Conservation (phyloP, 2,113 vertebrate genomes). For the Jaculus jaculus region DNA sequence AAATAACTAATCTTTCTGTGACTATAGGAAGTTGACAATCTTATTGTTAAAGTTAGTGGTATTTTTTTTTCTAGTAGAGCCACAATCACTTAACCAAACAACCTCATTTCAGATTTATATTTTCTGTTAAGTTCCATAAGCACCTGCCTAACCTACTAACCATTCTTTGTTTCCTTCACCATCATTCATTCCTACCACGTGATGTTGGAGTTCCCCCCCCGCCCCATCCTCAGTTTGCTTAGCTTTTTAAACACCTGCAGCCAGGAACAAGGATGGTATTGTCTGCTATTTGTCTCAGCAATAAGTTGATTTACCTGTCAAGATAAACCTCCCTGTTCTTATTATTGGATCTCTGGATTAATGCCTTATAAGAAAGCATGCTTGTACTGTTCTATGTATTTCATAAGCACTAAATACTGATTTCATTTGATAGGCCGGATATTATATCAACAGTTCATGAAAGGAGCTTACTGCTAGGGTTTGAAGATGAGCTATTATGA, state of each 20-base stretch:
- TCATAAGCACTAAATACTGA: conserved; percentile 61
- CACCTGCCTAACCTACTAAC: conserved; percentile 40
- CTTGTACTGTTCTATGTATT: conserved; percentile 54
- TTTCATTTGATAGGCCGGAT: conserved; percentile 55
- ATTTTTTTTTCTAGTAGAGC: conserved; percentile 1
- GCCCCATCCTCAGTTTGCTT: neutral
- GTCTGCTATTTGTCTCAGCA: conserved; percentile 58
- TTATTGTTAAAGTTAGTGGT: neutral
- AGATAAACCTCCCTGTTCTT: conserved; percentile 66
- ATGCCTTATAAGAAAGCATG: conserved; percentile 52
- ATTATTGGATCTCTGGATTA: conserved; percentile 69
- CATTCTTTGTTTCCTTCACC: neutral
- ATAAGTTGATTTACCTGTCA: conserved; percentile 68
- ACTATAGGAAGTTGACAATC: neutral
- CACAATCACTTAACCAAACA: conserved; percentile 32
- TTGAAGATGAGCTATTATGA: conserved; percentile 59
- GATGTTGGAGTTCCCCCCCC: neutral
- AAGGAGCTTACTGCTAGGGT: conserved; percentile 39
- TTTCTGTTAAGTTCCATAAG: conserved; percentile 46
- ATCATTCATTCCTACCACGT: neutral
- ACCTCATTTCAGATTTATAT: conserved; percentile 44
- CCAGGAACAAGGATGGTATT: conserved; percentile 68
- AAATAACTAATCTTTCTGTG: conserved; percentile 13
- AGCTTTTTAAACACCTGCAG: conserved; percentile 71
- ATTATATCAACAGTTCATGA: conserved; percentile 53